Base-by-base conservation (phyloP, 2,113 vertebrate genomes). In the Sakesphorus luctuosus region DNA sequence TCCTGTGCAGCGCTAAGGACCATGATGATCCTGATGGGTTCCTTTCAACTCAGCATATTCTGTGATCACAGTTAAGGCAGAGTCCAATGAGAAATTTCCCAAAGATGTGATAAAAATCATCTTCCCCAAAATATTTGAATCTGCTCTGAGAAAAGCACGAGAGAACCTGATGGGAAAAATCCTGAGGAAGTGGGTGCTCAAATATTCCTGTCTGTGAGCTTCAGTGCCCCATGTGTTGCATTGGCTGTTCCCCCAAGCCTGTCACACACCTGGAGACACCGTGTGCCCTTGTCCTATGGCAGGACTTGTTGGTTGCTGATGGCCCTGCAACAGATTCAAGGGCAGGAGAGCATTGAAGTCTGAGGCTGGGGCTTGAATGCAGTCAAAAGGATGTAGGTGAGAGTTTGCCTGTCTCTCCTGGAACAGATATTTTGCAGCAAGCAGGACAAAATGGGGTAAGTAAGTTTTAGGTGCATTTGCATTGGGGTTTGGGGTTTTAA, bases 181-280 rank as follows among this genome's bases (percentile, higher is more conserved):
- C 13, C 53, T 12, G 20, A 8, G 3, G 7, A 18, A 13, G 3
- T 1, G 0, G 10, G 11, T 1, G 1, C 35, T 81, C 28, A 50
- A 28, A 10, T 13, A 38, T 29, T 49, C 5, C 25, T 3, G 1
- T 36, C 9, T 3, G 1, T 7, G 10, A 71, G 38, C 29, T 35
- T 1, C 0, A 5, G 24, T 68, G 36, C 11, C 44, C 18, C 24
- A 17, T 1, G 2, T 6, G 24, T 26, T 68, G 33, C 2, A 9
- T 13, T 35, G 38, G 19, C 31, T 13, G 6, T 6, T 66, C n/a
- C 25, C 55, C 8, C 28, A 10, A 10, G 8, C 11, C n/a, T 21
- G 9, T 46, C 20, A 33, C 61, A 17, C 23, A 26, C 10, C n/a
- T 2, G 5, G 13, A n/a, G 33, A 35, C 20, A 47, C 26, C 0